These are phyloP conservation scores for Leptobrachium leishanense DNA, from an alignment of 2,113 vertebrate genomes.

Conservation along the genomic window DNA sequence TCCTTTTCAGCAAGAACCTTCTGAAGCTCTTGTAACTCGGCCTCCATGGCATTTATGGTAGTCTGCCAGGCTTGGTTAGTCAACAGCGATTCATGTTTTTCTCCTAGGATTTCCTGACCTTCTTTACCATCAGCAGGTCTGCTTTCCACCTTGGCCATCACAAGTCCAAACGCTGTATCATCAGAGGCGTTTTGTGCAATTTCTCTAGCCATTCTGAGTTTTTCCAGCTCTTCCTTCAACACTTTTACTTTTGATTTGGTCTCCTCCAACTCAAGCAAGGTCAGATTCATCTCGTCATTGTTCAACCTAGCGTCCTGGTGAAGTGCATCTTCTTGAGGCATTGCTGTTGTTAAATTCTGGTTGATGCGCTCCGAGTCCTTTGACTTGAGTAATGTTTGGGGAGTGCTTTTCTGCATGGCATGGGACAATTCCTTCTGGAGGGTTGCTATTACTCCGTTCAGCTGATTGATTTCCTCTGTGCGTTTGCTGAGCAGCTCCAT, in stretches of 20 bases:
- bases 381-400: conserved; percentile 59
- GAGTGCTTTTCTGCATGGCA: conserved; percentile 70
- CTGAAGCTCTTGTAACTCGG: conserved; percentile 72
- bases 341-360: conserved; percentile 57
- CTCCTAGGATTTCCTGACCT: conserved; percentile 58
- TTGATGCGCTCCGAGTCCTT: conserved; percentile 68
- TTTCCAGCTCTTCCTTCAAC: conserved; percentile 69
- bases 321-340: conserved; percentile 60
- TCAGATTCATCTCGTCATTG: conserved; percentile 52
- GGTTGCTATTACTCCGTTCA: conserved; percentile 86
- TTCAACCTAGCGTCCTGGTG: conserved; percentile 52
- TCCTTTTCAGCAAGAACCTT: conserved; percentile 71
- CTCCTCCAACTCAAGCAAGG: conserved; percentile 70
- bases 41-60: conserved; percentile 60
- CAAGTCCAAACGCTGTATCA: conserved; percentile 37
- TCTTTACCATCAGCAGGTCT: conserved; percentile 33
- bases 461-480: conserved; percentile 80
- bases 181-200: conserved; percentile 57
- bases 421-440: conserved; percentile 85
- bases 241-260: conserved; percentile 72
- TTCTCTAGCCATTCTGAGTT: conserved; percentile 70
- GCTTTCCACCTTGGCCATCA: background rate
- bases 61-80: conserved; percentile 65
- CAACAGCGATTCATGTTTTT: conserved; percentile 61
- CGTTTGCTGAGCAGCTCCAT: conserved; percentile 65